Percentiles rank a stretch among this genome's conserved stretches.
These are phyloP conservation scores for Mnemiopsis leidyi DNA, from an alignment of 37 sponge, comb jelly and placozoan species.

Conservation along the genomic window DNA sequence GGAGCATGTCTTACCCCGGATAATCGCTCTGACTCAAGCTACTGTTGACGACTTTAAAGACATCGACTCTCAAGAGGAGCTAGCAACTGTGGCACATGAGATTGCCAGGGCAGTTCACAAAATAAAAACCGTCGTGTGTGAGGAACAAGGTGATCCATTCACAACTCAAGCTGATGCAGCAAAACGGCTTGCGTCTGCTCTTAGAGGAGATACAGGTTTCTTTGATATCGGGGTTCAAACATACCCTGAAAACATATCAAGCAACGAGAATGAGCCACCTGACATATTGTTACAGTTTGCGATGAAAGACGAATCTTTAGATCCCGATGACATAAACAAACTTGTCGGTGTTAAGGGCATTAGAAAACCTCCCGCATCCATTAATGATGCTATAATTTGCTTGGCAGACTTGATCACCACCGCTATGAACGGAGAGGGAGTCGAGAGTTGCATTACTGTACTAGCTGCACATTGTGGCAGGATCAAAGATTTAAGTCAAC, in stretches of 20 bases:
- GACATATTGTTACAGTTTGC: constrained; percentile 45
- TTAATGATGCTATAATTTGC: constrained; percentile 50
- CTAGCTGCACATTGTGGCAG: constrained; percentile 52
- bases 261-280: background rate
- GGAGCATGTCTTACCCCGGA: constrained; percentile 14
- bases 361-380: constrained; percentile 62
- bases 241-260: constrained; percentile 34
- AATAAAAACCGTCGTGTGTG: constrained; percentile 46
- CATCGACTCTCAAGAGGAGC: constrained; percentile 3
- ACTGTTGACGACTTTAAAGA: constrained; percentile 32
- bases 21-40: constrained; percentile 27
- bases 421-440: constrained; percentile 35
- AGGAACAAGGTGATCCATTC: constrained; percentile 18
- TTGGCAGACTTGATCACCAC: constrained; percentile 51
- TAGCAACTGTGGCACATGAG: constrained; percentile 38
- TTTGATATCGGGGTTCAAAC: constrained; percentile 59
- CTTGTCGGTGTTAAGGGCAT: constrained; percentile 50
- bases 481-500: constrained; percentile 20
- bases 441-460: constrained; percentile 37
- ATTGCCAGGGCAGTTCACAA: constrained; percentile 19
- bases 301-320: constrained; percentile 57
- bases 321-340: constrained; percentile 60
- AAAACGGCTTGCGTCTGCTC: constrained; percentile 41
- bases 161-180: constrained; percentile 51
- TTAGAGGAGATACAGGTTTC: constrained; percentile 39